A percentile compares a stretch with the other conserved stretches of the same genome.
Conservation (phyloP, 2,113 vertebrate species). For the Salvelinus fontinalis region DNA sequence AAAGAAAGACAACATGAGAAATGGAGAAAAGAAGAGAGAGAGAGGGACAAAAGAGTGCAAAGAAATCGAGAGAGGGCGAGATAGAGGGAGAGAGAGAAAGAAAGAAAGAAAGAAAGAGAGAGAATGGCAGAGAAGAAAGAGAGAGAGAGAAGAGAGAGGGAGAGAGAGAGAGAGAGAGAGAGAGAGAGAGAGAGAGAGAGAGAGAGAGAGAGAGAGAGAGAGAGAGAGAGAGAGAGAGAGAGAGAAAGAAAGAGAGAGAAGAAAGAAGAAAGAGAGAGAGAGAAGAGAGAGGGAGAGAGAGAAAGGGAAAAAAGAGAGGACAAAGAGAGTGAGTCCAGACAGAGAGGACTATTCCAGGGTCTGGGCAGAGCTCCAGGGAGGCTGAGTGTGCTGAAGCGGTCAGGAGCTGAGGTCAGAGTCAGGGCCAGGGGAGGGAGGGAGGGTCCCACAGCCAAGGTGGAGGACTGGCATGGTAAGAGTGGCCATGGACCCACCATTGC, state of each 20-base stretch:
- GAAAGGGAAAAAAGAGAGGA: background rate
- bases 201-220: background rate
- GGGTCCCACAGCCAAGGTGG: background rate
- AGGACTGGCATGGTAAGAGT: background rate
- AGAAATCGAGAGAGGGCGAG: background rate
- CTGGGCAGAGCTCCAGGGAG: slow-evolving; percentile 18
- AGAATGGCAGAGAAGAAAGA: too few relatives aligned
- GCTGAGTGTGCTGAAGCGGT: background rate
- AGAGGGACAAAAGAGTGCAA: background rate
- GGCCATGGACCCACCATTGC: background rate
- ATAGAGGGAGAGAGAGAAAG: background rate
- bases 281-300: slow-evolving; percentile 9
- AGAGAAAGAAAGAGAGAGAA: background rate
- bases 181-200: too few relatives aligned
- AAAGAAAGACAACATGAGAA: too few relatives aligned
- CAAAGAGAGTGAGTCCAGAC: background rate
- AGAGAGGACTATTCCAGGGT: background rate
- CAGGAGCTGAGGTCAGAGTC: background rate
- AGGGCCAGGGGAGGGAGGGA: background rate
- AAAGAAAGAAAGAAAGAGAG: background rate
- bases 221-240: background rate
- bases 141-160: background rate
- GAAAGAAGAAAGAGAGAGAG: slow-evolving; percentile 35
- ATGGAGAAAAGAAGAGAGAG: background rate
- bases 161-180: background rate